Evolutionary conservation across 2,113 vertebrate species (phyloP).

Genomic region (Heloderma charlesbogerti): DNA sequence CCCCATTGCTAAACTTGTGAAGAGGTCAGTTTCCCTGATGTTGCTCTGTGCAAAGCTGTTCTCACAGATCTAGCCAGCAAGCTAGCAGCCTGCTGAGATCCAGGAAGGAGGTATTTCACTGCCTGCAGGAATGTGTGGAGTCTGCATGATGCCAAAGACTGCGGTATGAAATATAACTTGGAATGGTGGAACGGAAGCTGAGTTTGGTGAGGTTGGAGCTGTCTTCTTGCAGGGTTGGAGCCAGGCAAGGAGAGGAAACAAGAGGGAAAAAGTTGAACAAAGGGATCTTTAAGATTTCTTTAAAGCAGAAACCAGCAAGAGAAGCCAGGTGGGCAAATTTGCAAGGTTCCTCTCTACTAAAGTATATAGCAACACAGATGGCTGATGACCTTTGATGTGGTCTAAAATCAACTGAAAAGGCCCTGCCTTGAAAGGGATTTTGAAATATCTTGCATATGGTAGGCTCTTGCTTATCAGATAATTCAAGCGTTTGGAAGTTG

Average conservation of each 20-base stretch:
- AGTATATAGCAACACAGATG: slow-evolving; percentile 14
- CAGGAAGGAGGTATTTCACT: background rate
- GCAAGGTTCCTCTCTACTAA: background rate
- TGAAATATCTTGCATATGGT: background rate
- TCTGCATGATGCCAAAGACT: background rate
- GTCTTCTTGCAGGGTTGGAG: background rate
- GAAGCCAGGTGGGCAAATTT: background rate
- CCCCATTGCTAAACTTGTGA: slow-evolving; percentile 40
- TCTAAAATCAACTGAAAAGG: background rate
- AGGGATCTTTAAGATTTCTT: background rate
- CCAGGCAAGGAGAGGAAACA: background rate
- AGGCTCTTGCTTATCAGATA: background rate
- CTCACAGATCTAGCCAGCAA: slow-evolving; percentile 36
- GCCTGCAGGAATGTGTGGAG: slow-evolving; percentile 27
- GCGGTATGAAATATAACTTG: background rate
- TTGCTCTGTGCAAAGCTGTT: slow-evolving; percentile 39
- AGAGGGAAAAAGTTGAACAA: background rate
- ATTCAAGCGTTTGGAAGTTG: slow-evolving; percentile 8
- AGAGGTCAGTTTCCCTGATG: slow-evolving; percentile 18
- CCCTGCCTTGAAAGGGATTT: background rate
- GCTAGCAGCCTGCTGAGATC: slow-evolving; percentile 22
- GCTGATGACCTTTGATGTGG: background rate
- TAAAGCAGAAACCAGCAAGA: background rate
- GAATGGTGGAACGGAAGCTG: background rate
- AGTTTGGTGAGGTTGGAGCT: background rate